Evolutionary conservation across 1,140 invertebrate species (phyloP).

Genomic region (Papilio aristodemus): DNA sequence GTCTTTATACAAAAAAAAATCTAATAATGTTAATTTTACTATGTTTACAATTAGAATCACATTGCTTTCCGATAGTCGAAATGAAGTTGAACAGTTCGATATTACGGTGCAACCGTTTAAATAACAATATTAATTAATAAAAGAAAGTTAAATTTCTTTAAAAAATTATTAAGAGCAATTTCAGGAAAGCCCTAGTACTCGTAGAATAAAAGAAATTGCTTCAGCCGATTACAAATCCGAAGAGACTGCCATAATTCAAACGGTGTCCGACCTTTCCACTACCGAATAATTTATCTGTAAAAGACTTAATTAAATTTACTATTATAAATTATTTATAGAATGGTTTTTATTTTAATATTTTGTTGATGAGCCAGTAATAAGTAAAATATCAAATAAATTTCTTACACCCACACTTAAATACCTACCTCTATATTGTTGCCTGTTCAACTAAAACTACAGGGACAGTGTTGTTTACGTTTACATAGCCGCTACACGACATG

Average conservation of each 20-base stretch:
- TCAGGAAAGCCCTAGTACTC: background rate
- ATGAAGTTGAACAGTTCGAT: no score
- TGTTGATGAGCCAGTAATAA: no score
- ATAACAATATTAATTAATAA: no score
- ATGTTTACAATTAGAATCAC: no score
- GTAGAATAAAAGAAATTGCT: conserved; percentile 10
- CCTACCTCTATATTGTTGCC: background rate
- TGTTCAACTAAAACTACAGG: background rate
- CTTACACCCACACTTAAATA: conserved; percentile 7
- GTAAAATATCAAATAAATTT: no score
- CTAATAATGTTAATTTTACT: no score
- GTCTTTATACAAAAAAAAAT: no score
- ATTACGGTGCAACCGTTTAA: no score
- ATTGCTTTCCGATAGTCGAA: no score
- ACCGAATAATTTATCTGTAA: background rate
- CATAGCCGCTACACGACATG: conserved; percentile 12
- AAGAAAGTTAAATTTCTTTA: background rate
- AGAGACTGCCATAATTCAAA: conserved; percentile 19
- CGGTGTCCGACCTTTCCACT: background rate
- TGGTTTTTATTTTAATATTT: background rate
- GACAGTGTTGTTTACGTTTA: conserved; percentile 3
- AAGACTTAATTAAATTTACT: conserved; percentile 16
- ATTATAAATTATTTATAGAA: background rate
- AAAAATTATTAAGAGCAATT: background rate
- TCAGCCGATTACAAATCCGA: conserved; percentile 6